Evolutionary conservation across 2,797 vertebrate species (phyloP).

Genomic region (Pempheris klunzingeri): DNA sequence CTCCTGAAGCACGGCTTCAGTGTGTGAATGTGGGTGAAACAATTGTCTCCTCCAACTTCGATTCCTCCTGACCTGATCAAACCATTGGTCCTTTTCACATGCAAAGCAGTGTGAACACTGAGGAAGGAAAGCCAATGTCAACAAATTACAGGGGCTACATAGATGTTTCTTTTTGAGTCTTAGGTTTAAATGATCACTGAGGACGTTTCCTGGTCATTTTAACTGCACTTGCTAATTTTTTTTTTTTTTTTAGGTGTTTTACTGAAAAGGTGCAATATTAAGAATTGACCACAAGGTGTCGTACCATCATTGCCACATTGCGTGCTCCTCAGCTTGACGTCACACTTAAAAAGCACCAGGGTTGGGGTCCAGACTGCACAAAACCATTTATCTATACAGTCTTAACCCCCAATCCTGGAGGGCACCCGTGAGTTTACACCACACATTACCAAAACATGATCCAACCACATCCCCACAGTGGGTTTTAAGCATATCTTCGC

Average conservation of each 20-base stretch:
- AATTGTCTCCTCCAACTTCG: too few relatives aligned
- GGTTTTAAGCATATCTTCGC: neutral
- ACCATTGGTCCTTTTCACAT: too few relatives aligned
- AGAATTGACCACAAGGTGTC: constrained; percentile 13
- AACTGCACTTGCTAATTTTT: too few relatives aligned
- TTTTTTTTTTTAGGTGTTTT: neutral
- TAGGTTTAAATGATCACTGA: neutral
- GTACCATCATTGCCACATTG: neutral
- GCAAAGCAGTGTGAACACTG: neutral
- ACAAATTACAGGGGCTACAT: neutral
- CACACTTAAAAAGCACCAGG: neutral
- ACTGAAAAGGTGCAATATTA: neutral
- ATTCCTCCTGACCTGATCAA: too few relatives aligned
- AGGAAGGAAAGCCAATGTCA: neutral
- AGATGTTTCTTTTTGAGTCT: too few relatives aligned
- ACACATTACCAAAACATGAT: too few relatives aligned
- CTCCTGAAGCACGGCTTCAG: too few relatives aligned
- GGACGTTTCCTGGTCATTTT: too few relatives aligned
- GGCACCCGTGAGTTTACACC: too few relatives aligned
- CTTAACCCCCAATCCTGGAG: too few relatives aligned
- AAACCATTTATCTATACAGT: too few relatives aligned
- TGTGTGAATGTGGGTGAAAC: too few relatives aligned
- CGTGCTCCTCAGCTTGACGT: neutral
- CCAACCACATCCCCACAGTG: neutral
- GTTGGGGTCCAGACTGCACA: neutral